Evolutionary conservation across 1,140 invertebrate genomes (phyloP).

Genomic region (Lysiphlebus fabarum): DNA sequence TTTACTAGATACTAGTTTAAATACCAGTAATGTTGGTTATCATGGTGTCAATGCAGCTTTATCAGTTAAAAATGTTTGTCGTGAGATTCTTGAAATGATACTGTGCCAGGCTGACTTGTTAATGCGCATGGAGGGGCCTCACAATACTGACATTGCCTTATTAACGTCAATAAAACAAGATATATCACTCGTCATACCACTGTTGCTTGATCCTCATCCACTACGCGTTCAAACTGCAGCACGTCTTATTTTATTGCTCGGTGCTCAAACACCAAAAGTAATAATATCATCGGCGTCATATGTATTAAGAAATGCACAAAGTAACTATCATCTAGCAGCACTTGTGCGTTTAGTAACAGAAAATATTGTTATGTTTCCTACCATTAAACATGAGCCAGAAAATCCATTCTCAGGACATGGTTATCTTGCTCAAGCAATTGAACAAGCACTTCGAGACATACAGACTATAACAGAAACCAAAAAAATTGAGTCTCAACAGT

Average conservation of each 20-base stretch:
- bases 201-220: constrained; percentile 45
- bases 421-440: constrained; percentile 56
- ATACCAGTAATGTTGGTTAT: constrained; percentile 50
- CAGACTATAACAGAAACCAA: constrained; percentile 36
- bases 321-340: constrained; percentile 52
- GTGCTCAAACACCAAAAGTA: constrained; percentile 45
- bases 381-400: constrained; percentile 52
- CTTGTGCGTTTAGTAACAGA: constrained; percentile 53
- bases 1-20: constrained; percentile 53
- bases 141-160: constrained; percentile 40
- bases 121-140: constrained; percentile 38
- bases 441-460: constrained; percentile 50
- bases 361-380: constrained; percentile 51
- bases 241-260: constrained; percentile 47
- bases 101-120: constrained; percentile 51
- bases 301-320: constrained; percentile 47
- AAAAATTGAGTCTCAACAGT: constrained; percentile 33
- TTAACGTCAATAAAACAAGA: constrained; percentile 48
- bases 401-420: constrained; percentile 47
- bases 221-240: constrained; percentile 55
- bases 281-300: constrained; percentile 45
- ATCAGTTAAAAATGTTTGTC: constrained; percentile 46
- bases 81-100: constrained; percentile 56
- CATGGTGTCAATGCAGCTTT: constrained; percentile 49
- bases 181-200: constrained; percentile 39